phyloP scores from a whole-genome alignment of 1,140 invertebrate genomes.

The Drosophila sturtevanti region DNA sequence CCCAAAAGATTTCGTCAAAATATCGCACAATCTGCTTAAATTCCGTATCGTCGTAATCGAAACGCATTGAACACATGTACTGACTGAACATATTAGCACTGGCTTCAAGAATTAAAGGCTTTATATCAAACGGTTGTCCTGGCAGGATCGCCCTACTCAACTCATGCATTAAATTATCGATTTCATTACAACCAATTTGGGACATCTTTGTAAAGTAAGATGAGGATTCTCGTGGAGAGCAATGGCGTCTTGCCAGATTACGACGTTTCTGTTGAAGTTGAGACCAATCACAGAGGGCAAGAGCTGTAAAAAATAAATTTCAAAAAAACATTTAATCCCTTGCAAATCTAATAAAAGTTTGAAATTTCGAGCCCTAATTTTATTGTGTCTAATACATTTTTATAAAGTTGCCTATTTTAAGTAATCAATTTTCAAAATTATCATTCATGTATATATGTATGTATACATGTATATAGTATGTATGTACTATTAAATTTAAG shows the following conservation, averaged over 20 bases:
- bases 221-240: slow-evolving; percentile 89
- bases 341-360: background rate
- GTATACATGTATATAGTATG: too few species aligned
- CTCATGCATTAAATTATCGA: slow-evolving; percentile 85
- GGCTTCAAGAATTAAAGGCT: slow-evolving; percentile 87
- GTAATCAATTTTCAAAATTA: too few species aligned
- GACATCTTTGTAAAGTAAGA: slow-evolving; percentile 88
- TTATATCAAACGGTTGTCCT: slow-evolving; percentile 83
- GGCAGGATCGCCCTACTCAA: slow-evolving; percentile 82
- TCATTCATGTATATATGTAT: too few species aligned
- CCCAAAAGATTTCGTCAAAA: slow-evolving; percentile 94
- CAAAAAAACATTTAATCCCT: background rate
- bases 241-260: slow-evolving; percentile 89
- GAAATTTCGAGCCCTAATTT: too few species aligned
- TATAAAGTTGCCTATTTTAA: too few species aligned
- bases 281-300: slow-evolving; percentile 84
- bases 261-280: slow-evolving; percentile 90
- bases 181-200: slow-evolving; percentile 85
- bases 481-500: too few species aligned
- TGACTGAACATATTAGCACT: slow-evolving; percentile 92
- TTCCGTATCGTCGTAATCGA: slow-evolving; percentile 86
- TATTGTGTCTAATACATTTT: too few species aligned
- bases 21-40: slow-evolving; percentile 88
- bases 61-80: slow-evolving; percentile 92
- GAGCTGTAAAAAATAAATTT: slow-evolving; percentile 40